Conservation (phyloP, 2,797 vertebrate species). For the Emys orbicularis region DNA sequence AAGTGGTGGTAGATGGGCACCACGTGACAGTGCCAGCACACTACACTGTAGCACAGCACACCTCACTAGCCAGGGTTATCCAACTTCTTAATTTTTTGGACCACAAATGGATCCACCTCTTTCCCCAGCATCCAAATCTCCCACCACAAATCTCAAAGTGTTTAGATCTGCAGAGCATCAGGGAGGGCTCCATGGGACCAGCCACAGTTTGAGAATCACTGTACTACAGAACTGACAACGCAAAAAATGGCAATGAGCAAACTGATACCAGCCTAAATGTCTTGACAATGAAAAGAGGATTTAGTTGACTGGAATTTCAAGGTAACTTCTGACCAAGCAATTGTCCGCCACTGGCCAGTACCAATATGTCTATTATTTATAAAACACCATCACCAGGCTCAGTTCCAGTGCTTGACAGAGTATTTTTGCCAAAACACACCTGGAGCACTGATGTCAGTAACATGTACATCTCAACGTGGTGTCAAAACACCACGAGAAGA, state of each 20-base stretch:
- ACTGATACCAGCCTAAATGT: background rate
- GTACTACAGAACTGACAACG: fast-evolving
- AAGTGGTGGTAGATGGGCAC: background rate
- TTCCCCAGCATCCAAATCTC: fast-evolving
- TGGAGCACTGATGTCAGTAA: background rate
- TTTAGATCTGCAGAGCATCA: background rate
- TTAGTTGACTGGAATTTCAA: fast-evolving
- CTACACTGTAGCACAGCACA: background rate
- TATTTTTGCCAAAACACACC: background rate
- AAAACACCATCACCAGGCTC: fast-evolving
- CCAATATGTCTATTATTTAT: background rate
- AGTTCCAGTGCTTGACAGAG: fast-evolving
- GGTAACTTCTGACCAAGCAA: background rate
- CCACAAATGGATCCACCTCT: background rate
- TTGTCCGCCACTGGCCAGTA: fast-evolving
- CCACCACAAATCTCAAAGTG: background rate
- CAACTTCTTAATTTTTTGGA: fast-evolving
- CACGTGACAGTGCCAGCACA: no score
- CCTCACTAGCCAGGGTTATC: fast-evolving
- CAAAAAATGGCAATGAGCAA: background rate
- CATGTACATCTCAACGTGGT: fast-evolving
- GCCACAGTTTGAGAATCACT: background rate
- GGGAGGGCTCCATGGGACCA: fast-evolving
- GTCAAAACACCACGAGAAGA: fast-evolving
- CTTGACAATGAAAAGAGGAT: background rate